Evolutionary conservation across 2,113 vertebrate genomes (phyloP), one percentile per base, ranked within the genome.

Genomic region (Rhipidura dahli): DNA sequence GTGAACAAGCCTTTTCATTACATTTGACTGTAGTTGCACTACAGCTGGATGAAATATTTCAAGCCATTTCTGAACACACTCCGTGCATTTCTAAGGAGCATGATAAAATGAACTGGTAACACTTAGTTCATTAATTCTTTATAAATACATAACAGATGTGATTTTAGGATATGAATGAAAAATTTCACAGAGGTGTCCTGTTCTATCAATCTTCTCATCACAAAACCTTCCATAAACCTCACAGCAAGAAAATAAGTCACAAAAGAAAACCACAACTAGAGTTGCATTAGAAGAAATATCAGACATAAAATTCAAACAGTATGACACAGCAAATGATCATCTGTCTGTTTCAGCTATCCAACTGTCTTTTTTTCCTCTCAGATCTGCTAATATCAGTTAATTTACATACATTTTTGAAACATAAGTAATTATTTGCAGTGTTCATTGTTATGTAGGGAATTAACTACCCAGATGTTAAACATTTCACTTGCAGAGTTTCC

Each of bases 41-140:
- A 50, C 44, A 93, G 64, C n/a, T 69, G 71, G 45, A 92, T 92
- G 89, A 90, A 97, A 91, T 90, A 87, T 93, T 73, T 79, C 72
- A 93, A 85, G 47, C 31, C 39, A 28, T 53, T n/a, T 75, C 65
- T 96, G 94, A 95, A 93, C 5, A 15, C 56, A 85, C 21, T 84
- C 64, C 69, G 79, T 81, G 77, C 47, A 65, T 83, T 97, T 97
- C 53, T 90, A 95, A 89, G 60, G 45, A 89, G 51, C 45, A 83
- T 45, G 80, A 84, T 96, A 91, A 69, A 93, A 64, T 87, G 42
- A 97, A 91, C 59, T 44, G 42, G 57, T 61, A 96, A 95, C 73
- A 84, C 71, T 96, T 93, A 97, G 53, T 57, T 96, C 56, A 95
- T 97, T 95, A 92, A 95, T 97, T 97, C 83, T 91, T 97, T 88